Conservation (phyloP, 2,888 invertebrate genomes). For the Dasypolia templi region DNA sequence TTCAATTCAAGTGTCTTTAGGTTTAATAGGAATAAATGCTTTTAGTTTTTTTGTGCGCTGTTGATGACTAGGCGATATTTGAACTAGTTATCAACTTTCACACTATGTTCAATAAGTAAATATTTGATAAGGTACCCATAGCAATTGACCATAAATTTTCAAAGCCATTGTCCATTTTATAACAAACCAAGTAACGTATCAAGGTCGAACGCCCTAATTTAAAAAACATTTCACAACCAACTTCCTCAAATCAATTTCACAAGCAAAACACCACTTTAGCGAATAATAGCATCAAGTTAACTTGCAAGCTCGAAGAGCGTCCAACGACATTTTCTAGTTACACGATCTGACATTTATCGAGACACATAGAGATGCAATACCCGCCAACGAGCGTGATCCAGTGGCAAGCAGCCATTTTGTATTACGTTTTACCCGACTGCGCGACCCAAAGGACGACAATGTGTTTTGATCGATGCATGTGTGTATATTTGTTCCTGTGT, state of each 20-base stretch:
- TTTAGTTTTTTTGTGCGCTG: neutral
- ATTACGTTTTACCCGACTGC: conserved; percentile 17
- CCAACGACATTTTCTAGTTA: neutral
- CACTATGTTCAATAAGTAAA: too few species aligned
- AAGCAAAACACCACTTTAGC: conserved; percentile 11
- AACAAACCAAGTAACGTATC: neutral
- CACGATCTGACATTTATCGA: conserved; percentile 48
- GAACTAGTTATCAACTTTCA: neutral
- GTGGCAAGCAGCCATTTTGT: conserved; percentile 30
- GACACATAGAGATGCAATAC: conserved; percentile 23
- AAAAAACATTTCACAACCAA: neutral
- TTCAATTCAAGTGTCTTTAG: neutral
- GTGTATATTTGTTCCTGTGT: too few species aligned
- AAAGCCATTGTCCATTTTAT: neutral
- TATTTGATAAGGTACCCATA: too few species aligned
- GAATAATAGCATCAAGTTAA: conserved; percentile 4
- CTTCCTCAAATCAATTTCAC: neutral
- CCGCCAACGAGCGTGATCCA: conserved; percentile 1
- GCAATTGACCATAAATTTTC: neutral
- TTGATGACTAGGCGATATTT: neutral
- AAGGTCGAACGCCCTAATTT: neutral
- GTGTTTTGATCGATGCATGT: too few species aligned
- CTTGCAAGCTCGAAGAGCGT: neutral
- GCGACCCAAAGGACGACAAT: too few species aligned
- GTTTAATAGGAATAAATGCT: neutral